phyloP scores from a whole-genome alignment of 2,113 vertebrate species.

The Gadus chalcogrammus region DNA sequence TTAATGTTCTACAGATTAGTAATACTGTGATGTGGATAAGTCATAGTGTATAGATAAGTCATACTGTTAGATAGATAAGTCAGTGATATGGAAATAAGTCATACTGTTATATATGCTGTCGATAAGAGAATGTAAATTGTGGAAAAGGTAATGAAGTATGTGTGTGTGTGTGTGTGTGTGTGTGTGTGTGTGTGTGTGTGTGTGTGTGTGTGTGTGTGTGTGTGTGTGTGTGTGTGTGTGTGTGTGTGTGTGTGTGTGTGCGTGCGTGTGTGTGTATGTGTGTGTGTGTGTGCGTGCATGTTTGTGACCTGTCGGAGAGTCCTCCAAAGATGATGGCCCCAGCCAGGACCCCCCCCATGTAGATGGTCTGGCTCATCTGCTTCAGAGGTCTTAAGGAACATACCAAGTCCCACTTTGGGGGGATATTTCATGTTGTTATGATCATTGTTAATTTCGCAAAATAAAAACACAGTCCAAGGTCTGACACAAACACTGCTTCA shows the following conservation, averaged over 20 bases:
- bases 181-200: slow-evolving; percentile 1
- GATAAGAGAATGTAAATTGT: not conserved
- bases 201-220: not conserved
- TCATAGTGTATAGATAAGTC: too few relatives aligned
- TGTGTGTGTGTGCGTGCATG: slow-evolving; percentile 4
- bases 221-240: slow-evolving; percentile 5
- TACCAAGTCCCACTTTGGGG: slow-evolving; percentile 75
- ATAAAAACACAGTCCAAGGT: too few relatives aligned
- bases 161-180: not conserved
- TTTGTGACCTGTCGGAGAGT: slow-evolving; percentile 73
- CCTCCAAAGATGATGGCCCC: slow-evolving; percentile 70
- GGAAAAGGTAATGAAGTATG: not conserved
- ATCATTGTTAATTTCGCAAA: too few relatives aligned
- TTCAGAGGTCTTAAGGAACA: slow-evolving; percentile 71
- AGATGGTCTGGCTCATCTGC: slow-evolving; percentile 78
- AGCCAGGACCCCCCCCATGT: slow-evolving; percentile 72
- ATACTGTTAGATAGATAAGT: too few relatives aligned
- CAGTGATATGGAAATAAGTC: not conserved
- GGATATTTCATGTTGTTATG: not conserved
- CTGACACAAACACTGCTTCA: too few relatives aligned
- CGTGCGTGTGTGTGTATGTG: slow-evolving; percentile 1
- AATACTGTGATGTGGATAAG: too few relatives aligned
- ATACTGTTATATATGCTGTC: not conserved
- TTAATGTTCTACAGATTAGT: too few relatives aligned
- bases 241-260: not conserved